Conservation (phyloP, 2,888 invertebrate species). For the Heliconius ethilla region DNA sequence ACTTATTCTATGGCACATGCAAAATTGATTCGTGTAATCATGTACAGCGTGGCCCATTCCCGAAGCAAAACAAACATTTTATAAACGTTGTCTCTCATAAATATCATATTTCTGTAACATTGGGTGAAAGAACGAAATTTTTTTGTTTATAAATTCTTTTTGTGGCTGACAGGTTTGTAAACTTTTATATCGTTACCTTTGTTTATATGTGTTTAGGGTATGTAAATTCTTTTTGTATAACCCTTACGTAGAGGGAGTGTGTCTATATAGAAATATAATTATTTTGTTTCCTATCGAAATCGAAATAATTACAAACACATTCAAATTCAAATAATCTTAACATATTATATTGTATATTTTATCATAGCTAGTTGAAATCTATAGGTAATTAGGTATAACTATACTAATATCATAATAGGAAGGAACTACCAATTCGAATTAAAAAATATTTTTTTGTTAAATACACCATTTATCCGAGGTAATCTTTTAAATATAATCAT, state of each 20-base stretch:
- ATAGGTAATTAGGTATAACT: too few relatives aligned
- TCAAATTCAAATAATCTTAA: too few relatives aligned
- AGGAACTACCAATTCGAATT: too few relatives aligned
- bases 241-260: neutral
- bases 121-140: conserved; percentile 9
- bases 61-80: conserved; percentile 20
- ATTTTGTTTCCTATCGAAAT: too few relatives aligned
- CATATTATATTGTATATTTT: too few relatives aligned
- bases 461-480: too few relatives aligned
- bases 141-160: conserved; percentile 19
- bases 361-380: too few relatives aligned
- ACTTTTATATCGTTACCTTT: conserved; percentile 17
- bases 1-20: conserved; percentile 3
- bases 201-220: conserved; percentile 12
- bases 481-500: too few relatives aligned
- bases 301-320: too few relatives aligned
- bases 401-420: too few relatives aligned
- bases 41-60: neutral
- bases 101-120: conserved; percentile 18
- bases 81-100: conserved; percentile 6
- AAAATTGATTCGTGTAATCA: conserved; percentile 16
- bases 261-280: neutral
- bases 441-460: too few relatives aligned
- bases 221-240: neutral
- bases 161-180: conserved; percentile 21